Evolutionary conservation across 2,888 invertebrate genomes (phyloP).

Genomic region (Isotomurus palustris): DNA sequence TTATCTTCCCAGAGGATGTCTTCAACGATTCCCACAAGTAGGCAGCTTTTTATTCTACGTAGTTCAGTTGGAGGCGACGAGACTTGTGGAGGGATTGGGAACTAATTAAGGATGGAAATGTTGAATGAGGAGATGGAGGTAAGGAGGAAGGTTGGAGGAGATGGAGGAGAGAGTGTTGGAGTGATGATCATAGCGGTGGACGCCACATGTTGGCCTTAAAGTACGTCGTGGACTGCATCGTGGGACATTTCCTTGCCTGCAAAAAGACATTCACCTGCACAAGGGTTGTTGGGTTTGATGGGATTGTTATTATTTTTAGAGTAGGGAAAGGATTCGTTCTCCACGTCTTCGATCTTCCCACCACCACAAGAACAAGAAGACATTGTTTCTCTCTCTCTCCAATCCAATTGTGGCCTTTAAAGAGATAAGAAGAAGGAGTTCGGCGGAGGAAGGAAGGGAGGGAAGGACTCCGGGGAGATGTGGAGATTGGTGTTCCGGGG

Average conservation of each 20-base stretch:
- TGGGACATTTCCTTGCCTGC: constrained; percentile 71
- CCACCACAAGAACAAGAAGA: too few relatives aligned
- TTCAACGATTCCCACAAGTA: too few relatives aligned
- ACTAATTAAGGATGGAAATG: background rate
- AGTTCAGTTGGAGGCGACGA: too few relatives aligned
- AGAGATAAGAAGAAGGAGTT: constrained; percentile 40
- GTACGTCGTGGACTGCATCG: constrained; percentile 84
- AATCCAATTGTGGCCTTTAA: too few relatives aligned
- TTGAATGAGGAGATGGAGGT: background rate
- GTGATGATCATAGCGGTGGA: constrained; percentile 28
- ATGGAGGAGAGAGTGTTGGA: too few relatives aligned
- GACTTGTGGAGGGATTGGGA: too few relatives aligned
- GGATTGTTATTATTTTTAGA: constrained; percentile 36
- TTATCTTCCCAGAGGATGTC: too few relatives aligned
- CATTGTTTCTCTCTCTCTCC: too few relatives aligned
- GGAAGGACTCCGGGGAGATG: too few relatives aligned
- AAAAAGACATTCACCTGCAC: constrained; percentile 7
- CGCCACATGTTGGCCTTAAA: constrained; percentile 60
- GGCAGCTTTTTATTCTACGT: too few relatives aligned
- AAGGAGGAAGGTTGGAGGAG: constrained; percentile 16
- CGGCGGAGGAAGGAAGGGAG: too few relatives aligned
- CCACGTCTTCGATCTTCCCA: background rate
- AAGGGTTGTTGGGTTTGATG: constrained; percentile 39
- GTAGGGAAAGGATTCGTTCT: background rate
- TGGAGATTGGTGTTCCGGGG: too few relatives aligned